Conservation (phyloP, 1,140 invertebrate genomes). For the Mesaphorura yosii region DNA sequence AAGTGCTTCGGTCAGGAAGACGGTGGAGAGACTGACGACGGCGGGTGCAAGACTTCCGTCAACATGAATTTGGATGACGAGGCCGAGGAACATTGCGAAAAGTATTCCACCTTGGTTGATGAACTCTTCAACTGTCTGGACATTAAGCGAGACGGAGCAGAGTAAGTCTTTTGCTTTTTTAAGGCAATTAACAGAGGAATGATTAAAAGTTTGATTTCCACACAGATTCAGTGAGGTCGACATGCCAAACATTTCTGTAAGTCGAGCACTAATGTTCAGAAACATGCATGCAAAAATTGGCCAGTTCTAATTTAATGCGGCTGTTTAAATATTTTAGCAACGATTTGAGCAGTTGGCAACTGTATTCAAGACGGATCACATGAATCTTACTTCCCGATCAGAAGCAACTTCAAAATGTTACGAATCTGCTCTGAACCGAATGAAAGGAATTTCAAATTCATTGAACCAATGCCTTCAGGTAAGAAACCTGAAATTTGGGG, state of each 20-base stretch:
- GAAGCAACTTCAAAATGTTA: constrained; percentile 8
- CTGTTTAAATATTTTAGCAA: constrained; percentile 15
- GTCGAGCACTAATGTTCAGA: not conserved
- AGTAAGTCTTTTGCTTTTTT: constrained; percentile 1
- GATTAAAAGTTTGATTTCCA: not conserved
- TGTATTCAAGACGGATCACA: constrained; percentile 23
- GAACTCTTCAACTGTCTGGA: constrained; percentile 22
- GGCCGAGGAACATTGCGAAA: constrained; percentile 25
- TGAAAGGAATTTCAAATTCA: constrained; percentile 12
- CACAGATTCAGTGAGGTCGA: not conserved
- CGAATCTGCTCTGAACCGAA: constrained; percentile 2
- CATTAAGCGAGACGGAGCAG: not conserved
- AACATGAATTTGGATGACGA: constrained; percentile 23
- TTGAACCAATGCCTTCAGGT: not conserved
- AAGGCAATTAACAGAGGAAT: not conserved
- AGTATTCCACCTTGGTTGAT: constrained; percentile 17
- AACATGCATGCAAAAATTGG: too few relatives aligned
- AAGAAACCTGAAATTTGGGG: too few relatives aligned
- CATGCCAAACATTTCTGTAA: not conserved
- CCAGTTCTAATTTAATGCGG: too few relatives aligned
- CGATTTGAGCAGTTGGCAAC: constrained; percentile 18
- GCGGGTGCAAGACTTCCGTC: not conserved
- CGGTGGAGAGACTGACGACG: constrained; percentile 16
- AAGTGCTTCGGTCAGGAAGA: constrained; percentile 27
- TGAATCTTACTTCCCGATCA: constrained; percentile 1